A percentile compares a stretch with the other conserved stretches of the same genome.
These are phyloP conservation scores for Campodea augens DNA, from an alignment of 1,140 invertebrate genomes.

Conservation along the genomic window DNA sequence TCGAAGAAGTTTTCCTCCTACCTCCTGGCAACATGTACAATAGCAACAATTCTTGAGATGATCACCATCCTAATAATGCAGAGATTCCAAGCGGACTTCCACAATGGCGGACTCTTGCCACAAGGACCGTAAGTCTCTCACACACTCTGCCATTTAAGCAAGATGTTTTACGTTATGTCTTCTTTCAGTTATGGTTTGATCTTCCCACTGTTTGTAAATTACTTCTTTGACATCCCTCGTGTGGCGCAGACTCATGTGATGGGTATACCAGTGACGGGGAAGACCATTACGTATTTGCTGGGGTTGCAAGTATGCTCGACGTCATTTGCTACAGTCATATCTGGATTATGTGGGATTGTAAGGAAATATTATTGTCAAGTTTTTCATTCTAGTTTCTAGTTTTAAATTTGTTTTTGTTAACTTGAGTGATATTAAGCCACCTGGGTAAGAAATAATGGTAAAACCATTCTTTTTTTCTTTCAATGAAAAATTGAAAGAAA, in stretches of 20 bases:
- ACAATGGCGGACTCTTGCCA: constrained; percentile 21
- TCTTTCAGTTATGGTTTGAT: constrained; percentile 25
- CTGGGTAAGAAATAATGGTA: too few species aligned
- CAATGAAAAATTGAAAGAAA: too few species aligned
- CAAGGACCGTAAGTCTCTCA: constrained; percentile 24
- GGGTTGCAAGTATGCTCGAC: constrained; percentile 28
- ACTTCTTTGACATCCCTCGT: constrained; percentile 32
- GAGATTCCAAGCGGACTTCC: constrained; percentile 20
- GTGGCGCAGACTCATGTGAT: constrained; percentile 28
- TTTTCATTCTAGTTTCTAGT: not conserved
- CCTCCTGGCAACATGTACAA: constrained; percentile 25
- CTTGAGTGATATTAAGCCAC: too few species aligned
- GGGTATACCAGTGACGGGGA: constrained; percentile 32
- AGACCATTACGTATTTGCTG: constrained; percentile 32
- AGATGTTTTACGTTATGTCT: constrained; percentile 4
- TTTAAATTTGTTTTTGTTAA: constrained; percentile 5
- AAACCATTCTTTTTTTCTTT: too few species aligned
- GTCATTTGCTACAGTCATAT: constrained; percentile 20
- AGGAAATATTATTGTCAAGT: too few species aligned
- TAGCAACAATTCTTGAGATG: constrained; percentile 25
- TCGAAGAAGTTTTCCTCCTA: constrained; percentile 32
- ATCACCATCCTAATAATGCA: constrained; percentile 19
- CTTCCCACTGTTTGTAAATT: constrained; percentile 28
- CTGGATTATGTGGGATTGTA: constrained; percentile 23
- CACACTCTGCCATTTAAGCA: constrained; percentile 5